Evolutionary conservation across 2,888 invertebrate species (phyloP), one percentile per base, ranked within the genome.

Genomic region (Incurvaria masculella): DNA sequence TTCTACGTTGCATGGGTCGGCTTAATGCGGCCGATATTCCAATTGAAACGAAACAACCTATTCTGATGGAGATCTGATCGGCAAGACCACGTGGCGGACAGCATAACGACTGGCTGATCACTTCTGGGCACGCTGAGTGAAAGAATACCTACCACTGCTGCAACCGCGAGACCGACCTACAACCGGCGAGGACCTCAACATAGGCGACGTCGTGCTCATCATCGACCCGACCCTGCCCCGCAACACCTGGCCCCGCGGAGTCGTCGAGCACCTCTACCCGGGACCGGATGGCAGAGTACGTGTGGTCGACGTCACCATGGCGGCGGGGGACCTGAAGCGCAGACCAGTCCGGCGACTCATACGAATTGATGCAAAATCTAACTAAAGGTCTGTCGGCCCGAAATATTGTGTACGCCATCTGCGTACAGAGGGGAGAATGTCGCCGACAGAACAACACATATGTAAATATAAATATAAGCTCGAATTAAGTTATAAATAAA

Each of bases 201-300:
- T 26, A 17, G 42, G 42, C 5, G 46, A 46, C 16, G 46, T 46
- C 42, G 46, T 46, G 18, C 6, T 46, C n/a, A 23, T 46, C 17
- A 27, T 27, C 17, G 42, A 46, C 16, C 17, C 46, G 26, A 46
- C 2, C 33, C 46, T 46, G 1, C 46, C 46, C 42, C 42, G 46
- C 2, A 42, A 42, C 14, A 14, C 42, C 14, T 46, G 42, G 46
- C 42, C 46, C 1, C 26, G 41, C 41, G 46, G 46, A 39, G 26
- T 41, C 26, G 26, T 46, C 16, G 42, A 19, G 5, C 26, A 23
- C 18, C 26, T 46, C 16, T 46, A 23, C 33, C 4, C 19, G 27
- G 46, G 46, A 4, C 46, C 42, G 3, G 46, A 46, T 42, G 42
- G 46, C 18, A 19, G 42, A 42, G 46, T 46, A 16, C 42, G 46